Conservation (phyloP, 2,113 vertebrate species). For the Hippolais icterina region DNA sequence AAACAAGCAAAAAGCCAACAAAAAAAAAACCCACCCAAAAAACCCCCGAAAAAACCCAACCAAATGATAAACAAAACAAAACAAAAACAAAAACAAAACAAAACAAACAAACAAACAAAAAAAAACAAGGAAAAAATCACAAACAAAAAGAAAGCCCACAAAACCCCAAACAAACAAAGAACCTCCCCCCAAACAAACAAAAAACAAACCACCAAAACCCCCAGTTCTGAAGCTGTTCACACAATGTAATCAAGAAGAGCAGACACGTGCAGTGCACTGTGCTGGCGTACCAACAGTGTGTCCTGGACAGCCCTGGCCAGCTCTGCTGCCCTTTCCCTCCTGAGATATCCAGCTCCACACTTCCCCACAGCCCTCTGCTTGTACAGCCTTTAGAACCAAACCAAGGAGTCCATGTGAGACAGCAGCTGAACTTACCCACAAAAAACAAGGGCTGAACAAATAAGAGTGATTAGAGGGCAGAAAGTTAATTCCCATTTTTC, state of each 20-base stretch:
- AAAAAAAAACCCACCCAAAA: no score
- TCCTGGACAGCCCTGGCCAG: background rate
- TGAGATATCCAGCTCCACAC: background rate
- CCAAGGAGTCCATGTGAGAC: fast-evolving
- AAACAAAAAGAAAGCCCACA: background rate
- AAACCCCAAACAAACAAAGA: background rate
- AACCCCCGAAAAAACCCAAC: no score
- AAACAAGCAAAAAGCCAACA: background rate
- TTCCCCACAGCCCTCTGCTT: background rate
- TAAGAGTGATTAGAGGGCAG: background rate
- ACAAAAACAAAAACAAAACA: background rate
- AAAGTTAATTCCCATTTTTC: background rate
- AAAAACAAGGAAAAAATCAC: no score
- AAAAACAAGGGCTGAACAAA: background rate
- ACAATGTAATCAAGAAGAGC: background rate
- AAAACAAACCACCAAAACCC: background rate
- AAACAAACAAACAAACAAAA: background rate
- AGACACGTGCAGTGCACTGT: background rate
- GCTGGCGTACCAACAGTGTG: background rate
- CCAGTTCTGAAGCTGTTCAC: background rate
- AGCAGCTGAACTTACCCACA: background rate
- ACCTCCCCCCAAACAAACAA: no score
- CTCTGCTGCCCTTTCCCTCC: background rate
- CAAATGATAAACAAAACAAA: background rate
- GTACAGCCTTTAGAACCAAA: background rate